Percentiles rank a stretch among this genome's conserved stretches.
These are phyloP conservation scores for Oryctes rhinoceros DNA, from an alignment of 1,140 invertebrate genomes.

Conservation along the genomic window DNA sequence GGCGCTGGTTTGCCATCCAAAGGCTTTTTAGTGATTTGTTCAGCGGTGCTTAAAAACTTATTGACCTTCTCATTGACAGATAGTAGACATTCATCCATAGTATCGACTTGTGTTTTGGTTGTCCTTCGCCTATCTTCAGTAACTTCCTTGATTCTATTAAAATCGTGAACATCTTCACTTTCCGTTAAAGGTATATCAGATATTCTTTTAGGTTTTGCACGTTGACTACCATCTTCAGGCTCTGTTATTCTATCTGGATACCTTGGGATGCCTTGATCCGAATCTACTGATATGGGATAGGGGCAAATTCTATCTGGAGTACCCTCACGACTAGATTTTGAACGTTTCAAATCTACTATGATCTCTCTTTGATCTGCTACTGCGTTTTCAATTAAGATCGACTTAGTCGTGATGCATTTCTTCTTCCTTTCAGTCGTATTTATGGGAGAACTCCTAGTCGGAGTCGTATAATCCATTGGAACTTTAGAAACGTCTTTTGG, in stretches of 20 bases:
- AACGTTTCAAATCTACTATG: constrained; percentile 71
- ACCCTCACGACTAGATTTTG: constrained; percentile 75
- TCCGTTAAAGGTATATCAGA: constrained; percentile 59
- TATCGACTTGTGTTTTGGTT: constrained; percentile 60
- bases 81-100: constrained; percentile 59
- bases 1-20: constrained; percentile 49
- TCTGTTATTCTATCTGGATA: constrained; percentile 76
- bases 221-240: constrained; percentile 69
- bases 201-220: constrained; percentile 62
- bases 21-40: constrained; percentile 63
- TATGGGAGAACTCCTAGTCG: background rate
- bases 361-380: constrained; percentile 61
- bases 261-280: constrained; percentile 69
- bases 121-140: constrained; percentile 35
- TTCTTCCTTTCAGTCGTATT: constrained; percentile 38
- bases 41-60: constrained; percentile 70
- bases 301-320: constrained; percentile 73
- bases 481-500: constrained; percentile 17
- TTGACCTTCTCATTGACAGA: constrained; percentile 69
- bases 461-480: background rate
- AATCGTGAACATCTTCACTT: constrained; percentile 58
- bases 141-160: constrained; percentile 63
- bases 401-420: constrained; percentile 58
- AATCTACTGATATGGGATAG: constrained; percentile 66
- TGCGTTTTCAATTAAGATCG: constrained; percentile 56